Base-by-base conservation (phyloP, 2,888 invertebrate genomes). In the Spodoptera exigua region DNA sequence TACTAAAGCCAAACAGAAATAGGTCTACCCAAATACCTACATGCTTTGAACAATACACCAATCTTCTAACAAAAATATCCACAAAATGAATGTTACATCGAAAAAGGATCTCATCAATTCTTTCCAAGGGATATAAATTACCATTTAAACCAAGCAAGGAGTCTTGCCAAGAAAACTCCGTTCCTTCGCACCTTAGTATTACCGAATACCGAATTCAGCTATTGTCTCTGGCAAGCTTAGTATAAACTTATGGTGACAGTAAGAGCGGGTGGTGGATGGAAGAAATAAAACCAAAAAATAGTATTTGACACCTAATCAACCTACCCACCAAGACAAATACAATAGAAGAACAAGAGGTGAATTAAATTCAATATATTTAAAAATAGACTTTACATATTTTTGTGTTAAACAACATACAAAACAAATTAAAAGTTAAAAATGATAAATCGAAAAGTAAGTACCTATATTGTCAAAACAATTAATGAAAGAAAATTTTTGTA, bases 221-320 rank as follows among this genome's bases (percentile, higher is more conserved):
- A 55, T 64, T 67, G 56, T 64, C 70, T 62, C 59, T 54, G 51
- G 56, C 36, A 60, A 62, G 40, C 39, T 61, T 18, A 36, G 40
- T 35, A 12, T 49, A 43, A 32, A 52, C 56, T 0, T 35, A 17
- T 11, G 32, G 48, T 2, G 4, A 7, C 12, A 41, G 1, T 37
- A 17, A 18, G 11, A 18, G 37, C 27, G 7, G 13, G n/a, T 17
- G 2, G 9, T 2, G 3, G 7, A 7, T 3, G 0, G 2, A 12
- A 3, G 11, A 7, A 9, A 0, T n/a, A n/a, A n/a, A n/a, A n/a
- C n/a, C n/a, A n/a, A n/a, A n/a, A n/a, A n/a, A n/a, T n/a, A n/a
- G n/a, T n/a, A n/a, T n/a, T n/a, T n/a, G n/a, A n/a, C n/a, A n/a
- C n/a, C n/a, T n/a, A n/a, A n/a, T n/a, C n/a, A n/a, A n/a, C n/a